These are phyloP conservation scores for Drosophila pullipes DNA, from an alignment of 2,888 invertebrate species.

Conservation along the genomic window DNA sequence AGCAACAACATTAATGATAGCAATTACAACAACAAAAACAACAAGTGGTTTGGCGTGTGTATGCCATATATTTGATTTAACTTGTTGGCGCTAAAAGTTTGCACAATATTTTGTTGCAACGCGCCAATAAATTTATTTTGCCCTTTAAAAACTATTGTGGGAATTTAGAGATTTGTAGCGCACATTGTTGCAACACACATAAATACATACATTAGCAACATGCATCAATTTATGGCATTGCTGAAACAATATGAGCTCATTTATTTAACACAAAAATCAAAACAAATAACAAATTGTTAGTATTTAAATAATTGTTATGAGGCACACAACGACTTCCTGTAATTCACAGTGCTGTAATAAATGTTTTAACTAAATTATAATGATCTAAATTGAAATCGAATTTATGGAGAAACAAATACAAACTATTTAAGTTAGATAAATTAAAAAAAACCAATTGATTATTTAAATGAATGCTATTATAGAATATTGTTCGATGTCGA, in stretches of 20 bases:
- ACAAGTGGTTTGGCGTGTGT: slow-evolving; percentile 40
- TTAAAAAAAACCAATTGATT: background rate
- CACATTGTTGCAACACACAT: slow-evolving; percentile 46
- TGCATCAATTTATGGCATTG: slow-evolving; percentile 43
- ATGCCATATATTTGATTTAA: slow-evolving; percentile 80
- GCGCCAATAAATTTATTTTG: slow-evolving; percentile 72
- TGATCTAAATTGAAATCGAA: background rate
- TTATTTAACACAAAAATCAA: slow-evolving; percentile 3
- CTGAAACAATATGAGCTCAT: slow-evolving; percentile 16
- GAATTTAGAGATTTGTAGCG: slow-evolving; percentile 76
- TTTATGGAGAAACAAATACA: background rate
- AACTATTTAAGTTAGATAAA: background rate
- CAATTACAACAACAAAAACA: slow-evolving; percentile 46
- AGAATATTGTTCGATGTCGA: background rate
- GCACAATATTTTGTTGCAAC: slow-evolving; percentile 63
- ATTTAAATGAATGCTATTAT: background rate
- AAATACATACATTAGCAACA: slow-evolving; percentile 25
- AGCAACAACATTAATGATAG: slow-evolving; percentile 49
- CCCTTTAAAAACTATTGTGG: slow-evolving; percentile 79
- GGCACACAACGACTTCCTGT: background rate
- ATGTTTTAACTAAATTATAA: background rate
- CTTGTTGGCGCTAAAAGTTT: slow-evolving; percentile 71
- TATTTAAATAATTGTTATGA: background rate
- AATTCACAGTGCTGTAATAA: background rate
- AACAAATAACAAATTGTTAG: slow-evolving; percentile 4